Conservation (phyloP, 1,140 invertebrate species). For the Drosophila bocqueti region DNA sequence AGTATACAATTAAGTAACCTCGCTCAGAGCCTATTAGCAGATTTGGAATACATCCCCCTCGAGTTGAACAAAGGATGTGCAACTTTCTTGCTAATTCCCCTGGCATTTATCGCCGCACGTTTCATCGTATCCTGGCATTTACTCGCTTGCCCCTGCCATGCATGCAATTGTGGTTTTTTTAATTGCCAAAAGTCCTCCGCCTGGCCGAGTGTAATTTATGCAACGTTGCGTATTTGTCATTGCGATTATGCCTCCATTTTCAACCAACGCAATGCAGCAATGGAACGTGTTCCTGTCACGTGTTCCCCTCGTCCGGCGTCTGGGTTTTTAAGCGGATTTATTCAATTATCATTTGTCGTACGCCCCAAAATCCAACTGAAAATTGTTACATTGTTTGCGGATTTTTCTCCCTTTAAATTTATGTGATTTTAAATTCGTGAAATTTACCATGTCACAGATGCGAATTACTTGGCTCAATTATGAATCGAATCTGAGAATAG, state of each 20-base stretch:
- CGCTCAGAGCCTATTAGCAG: conserved; percentile 25
- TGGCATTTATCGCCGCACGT: conserved; percentile 53
- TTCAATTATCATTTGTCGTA: conserved; percentile 82
- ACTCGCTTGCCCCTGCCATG: conserved; percentile 45
- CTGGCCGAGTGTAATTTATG: conserved; percentile 54
- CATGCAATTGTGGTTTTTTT: conserved; percentile 69
- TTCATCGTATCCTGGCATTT: conserved; percentile 38
- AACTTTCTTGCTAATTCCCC: conserved; percentile 63
- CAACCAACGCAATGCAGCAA: conserved; percentile 17
- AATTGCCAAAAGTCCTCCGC: conserved; percentile 42
- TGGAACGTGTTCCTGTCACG: conserved; percentile 63
- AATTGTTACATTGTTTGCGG: conserved; percentile 40
- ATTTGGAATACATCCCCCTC: conserved; percentile 1
- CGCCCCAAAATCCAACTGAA: conserved; percentile 48
- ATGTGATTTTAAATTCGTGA: conserved; percentile 35
- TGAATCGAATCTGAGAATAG: not conserved
- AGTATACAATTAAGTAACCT: not conserved
- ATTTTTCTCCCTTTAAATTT: conserved; percentile 29
- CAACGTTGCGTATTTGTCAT: conserved; percentile 66
- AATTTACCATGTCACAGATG: conserved; percentile 35
- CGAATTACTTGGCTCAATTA: conserved; percentile 22
- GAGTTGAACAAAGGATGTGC: conserved; percentile 30
- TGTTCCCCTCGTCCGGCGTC: conserved; percentile 41
- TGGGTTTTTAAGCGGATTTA: conserved; percentile 81
- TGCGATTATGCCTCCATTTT: conserved; percentile 72